Base-by-base conservation (phyloP, 2,797 vertebrate genomes). In the Simalia tracyae region DNA sequence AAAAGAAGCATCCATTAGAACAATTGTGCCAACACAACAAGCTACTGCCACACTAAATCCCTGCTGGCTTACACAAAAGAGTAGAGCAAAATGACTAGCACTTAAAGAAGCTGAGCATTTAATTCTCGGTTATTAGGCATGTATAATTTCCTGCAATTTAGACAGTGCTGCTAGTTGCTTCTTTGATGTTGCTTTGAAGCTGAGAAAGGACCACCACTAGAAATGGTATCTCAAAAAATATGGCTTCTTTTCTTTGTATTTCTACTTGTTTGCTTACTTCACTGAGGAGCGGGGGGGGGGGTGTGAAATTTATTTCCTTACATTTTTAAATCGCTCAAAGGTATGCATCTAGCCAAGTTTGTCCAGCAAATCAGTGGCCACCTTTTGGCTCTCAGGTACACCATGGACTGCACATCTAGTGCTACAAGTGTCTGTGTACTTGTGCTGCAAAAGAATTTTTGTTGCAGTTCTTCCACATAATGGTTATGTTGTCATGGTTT, bases 111-210 rank as follows among this genome's bases (percentile, higher is more conserved):
- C 85, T 50, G 3, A 28, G 31, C 88, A 81, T 76, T 60, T 22
- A 3, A 1, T 0, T 84, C 68, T 61, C 9, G 54, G 88, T 87
- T 93, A 92, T 90, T 10, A 89, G 10, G 90, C n/a, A 0, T 0
- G 0, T 22, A 76, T 85, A 88, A 66, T 91, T 85, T 93, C 93
- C 94, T 91, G 89, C 91, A 50, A 85, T 91, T 68, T 50, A 91
- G 94, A 93, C 68, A 3, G 9, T 7, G 9, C 89, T 8, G 90
- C 5, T 84, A 87, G 89, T 91, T 86, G 59, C 14, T 88, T 64
- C 92, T 81, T 86, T 92, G 95, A 95, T 94, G 87, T 91, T 26
- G 19, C 31, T 89, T 17, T 11, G 88, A 17, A 56, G 63, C 91
- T 88, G 17, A 36, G 76, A 36, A 50, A 1, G 17, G 92, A 92